Base-by-base conservation (phyloP, 1,140 invertebrate species). In the Daktulosphaira vitifoliae region DNA sequence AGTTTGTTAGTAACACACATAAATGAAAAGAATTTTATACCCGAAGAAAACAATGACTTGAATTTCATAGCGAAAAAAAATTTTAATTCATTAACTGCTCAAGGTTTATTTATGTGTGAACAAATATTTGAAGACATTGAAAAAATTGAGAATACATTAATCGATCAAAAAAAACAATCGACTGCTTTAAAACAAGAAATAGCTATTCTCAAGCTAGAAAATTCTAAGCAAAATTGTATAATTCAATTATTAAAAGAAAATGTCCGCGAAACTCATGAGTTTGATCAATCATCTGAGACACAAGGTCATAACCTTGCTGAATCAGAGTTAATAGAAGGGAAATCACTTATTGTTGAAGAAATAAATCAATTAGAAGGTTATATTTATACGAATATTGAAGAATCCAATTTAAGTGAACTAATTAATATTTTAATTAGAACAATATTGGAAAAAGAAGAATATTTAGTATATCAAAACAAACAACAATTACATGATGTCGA, bases 361-460 rank as follows among this genome's bases (percentile, higher is more conserved):
- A 56, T 56, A 4, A 56, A 56, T 42, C 38, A 56, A 26, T n/a
- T 44, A 9, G n/a, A 44, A 56, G 53, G n/a, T 6, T n/a, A n/a
- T n/a, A n/a, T n/a, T n/a, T n/a, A n/a, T n/a, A n/a, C n/a, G n/a
- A n/a, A n/a, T n/a, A 20, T 15, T 16, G 22, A 56, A 44, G 16
- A 38, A 2, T 11, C 22, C 9, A 5, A 16, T 16, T 16, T 56
- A 8, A 3, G 15, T 26, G 53, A 44, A 1, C 16, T 56, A 23
- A 44, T 56, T 3, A 16, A 44, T 26, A 56, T 56, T 3, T 1
- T 56, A 13, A 1, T 18, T 0, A 42, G 4, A 25, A 9, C 23
- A 7, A 20, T 44, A 46, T 7, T 18, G 9, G 11, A 44, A 13
- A 59, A 59, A 44, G 23, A 20, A 59, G 39, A 59, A 44, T 3